phyloP scores from a whole-genome alignment of 2,797 vertebrate species.

The Neosilurus mollespiculum region DNA sequence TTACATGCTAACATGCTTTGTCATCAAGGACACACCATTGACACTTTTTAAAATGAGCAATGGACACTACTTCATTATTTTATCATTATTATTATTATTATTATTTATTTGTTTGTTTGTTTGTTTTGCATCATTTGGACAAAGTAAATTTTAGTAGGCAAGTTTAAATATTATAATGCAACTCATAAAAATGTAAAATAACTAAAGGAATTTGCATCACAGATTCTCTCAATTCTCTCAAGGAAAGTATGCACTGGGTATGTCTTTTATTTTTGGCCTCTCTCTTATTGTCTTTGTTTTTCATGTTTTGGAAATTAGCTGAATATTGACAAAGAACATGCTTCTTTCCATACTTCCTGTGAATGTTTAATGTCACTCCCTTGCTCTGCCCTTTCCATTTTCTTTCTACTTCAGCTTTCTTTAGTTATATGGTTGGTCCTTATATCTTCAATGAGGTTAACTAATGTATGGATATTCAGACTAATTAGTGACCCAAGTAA shows the following conservation, averaged over 20 bases:
- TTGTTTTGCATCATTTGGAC: not conserved
- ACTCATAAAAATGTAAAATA: not conserved
- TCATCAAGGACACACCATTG: not conserved
- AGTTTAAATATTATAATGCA: not conserved
- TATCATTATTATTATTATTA: too few relatives aligned
- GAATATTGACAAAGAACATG: constrained; percentile 27
- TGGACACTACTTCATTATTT: not conserved
- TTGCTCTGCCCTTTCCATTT: constrained; percentile 51
- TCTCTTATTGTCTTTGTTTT: constrained; percentile 1
- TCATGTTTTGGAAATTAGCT: constrained; percentile 9
- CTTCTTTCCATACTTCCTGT: not conserved
- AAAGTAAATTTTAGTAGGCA: too few relatives aligned
- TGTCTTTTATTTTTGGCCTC: not conserved
- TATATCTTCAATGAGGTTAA: constrained; percentile 54
- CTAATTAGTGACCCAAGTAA: constrained; percentile 75
- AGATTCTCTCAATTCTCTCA: not conserved
- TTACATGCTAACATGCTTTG: not conserved
- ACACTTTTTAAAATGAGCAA: not conserved
- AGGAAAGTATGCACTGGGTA: constrained; percentile 15
- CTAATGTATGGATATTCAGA: constrained; percentile 69
- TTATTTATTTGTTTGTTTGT: not conserved
- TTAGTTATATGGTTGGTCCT: constrained; percentile 62
- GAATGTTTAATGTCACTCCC: not conserved
- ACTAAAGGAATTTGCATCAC: not conserved
- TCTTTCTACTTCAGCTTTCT: constrained; percentile 30